Evolutionary conservation across 64 coral and sea anemone genomes (phyloP).

Genomic region (Trachythela sp.): DNA sequence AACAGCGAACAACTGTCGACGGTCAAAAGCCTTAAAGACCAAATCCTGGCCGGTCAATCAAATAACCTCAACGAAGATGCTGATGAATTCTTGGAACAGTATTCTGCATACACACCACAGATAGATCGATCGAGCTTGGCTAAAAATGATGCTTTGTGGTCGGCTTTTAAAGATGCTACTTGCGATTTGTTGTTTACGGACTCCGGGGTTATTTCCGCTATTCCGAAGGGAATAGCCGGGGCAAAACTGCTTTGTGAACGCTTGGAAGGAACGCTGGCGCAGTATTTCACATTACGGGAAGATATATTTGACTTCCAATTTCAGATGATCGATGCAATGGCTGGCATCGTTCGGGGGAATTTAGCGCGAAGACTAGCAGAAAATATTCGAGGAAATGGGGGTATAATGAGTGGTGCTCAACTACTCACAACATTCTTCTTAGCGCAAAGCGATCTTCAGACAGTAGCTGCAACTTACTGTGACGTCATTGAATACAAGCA

Average conservation of each 20-base stretch:
- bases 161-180: conserved; percentile 19
- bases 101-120: background rate
- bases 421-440: background rate
- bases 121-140: background rate
- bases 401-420: background rate
- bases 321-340: background rate
- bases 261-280: conserved; percentile 34
- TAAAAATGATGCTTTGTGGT: conserved; percentile 31
- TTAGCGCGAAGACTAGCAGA: conserved; percentile 2
- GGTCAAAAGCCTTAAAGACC: background rate
- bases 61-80: conserved; percentile 18
- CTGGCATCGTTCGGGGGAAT: conserved; percentile 27
- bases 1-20: background rate
- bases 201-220: background rate
- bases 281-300: background rate
- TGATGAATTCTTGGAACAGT: conserved; percentile 7
- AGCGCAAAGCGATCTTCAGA: background rate
- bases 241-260: background rate
- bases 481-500: conserved; percentile 18
- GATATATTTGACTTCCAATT: background rate
- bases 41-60: conserved; percentile 13
- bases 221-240: background rate
- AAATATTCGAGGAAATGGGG: conserved; percentile 7
- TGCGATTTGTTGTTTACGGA: conserved; percentile 10
- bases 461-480: background rate